Evolutionary conservation across 2,797 vertebrate species (phyloP).

Genomic region (Neosilurus mollespiculum): DNA sequence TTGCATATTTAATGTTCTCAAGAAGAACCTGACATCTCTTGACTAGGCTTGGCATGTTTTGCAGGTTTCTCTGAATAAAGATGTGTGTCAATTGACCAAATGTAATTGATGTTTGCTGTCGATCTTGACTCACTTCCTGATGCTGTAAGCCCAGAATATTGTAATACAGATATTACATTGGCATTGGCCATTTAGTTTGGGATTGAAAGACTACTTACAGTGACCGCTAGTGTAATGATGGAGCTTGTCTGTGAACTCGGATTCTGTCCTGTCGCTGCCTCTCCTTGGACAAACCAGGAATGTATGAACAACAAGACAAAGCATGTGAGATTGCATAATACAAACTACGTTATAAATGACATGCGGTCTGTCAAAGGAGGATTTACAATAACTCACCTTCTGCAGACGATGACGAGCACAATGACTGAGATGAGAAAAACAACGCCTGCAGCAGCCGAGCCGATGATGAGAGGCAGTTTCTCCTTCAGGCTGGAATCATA

Average conservation of each 20-base stretch:
- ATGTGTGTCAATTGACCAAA: not conserved
- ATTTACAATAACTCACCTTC: constrained; percentile 74
- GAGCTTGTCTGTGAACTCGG: constrained; percentile 95
- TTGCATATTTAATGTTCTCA: no score
- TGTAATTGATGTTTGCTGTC: not conserved
- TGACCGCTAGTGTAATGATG: constrained; percentile 97
- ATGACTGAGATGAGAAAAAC: constrained; percentile 90
- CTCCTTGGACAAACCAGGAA: constrained; percentile 74
- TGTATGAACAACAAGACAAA: constrained; percentile 23
- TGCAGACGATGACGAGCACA: constrained; percentile 86
- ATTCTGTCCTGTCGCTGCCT: constrained; percentile 86
- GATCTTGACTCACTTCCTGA: not conserved
- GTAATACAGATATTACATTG: constrained; percentile 5
- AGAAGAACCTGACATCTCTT: no score
- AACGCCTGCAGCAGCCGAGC: constrained; percentile 85
- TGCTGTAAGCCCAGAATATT: not conserved
- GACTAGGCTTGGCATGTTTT: not conserved
- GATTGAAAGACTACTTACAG: constrained; percentile 80
- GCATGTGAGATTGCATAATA: not conserved
- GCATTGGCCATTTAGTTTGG: not conserved
- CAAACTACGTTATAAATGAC: not conserved
- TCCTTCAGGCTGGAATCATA: constrained; percentile 92
- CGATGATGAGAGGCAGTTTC: constrained; percentile 92
- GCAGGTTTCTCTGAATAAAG: not conserved
- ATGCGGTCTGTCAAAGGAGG: not conserved